Evolutionary conservation across 2,113 vertebrate genomes (phyloP).

Genomic region (Illadopsis cleaveri): DNA sequence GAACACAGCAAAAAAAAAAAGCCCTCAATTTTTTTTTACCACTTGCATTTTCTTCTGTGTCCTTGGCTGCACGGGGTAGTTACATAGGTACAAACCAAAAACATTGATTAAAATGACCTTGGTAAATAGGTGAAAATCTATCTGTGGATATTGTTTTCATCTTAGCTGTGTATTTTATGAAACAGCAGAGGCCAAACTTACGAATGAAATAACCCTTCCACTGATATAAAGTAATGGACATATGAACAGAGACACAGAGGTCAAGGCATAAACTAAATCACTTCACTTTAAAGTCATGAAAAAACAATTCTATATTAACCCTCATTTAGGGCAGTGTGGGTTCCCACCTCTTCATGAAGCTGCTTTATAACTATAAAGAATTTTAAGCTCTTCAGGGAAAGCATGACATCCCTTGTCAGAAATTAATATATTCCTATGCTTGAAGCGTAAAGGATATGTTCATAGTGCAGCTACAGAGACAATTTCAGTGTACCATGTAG

Average conservation of each 20-base stretch:
- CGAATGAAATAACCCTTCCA: neutral
- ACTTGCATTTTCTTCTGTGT: neutral
- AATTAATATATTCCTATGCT: neutral
- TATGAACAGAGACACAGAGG: neutral
- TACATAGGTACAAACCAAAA: neutral
- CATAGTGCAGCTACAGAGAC: neutral
- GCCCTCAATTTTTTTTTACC: neutral
- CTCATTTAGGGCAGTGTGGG: neutral
- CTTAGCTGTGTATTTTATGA: neutral
- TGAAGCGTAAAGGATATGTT: neutral
- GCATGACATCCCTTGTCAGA: neutral
- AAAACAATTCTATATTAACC: neutral
- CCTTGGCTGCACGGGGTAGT: neutral
- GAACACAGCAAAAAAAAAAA: conserved; percentile 20
- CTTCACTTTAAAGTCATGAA: neutral
- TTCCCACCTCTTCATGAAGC: neutral
- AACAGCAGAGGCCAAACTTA: neutral
- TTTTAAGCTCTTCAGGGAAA: neutral
- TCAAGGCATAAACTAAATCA: neutral
- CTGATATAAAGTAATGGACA: neutral
- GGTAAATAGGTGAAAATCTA: neutral
- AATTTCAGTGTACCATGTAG: neutral
- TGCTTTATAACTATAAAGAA: neutral
- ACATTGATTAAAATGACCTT: neutral
- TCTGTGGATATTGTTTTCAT: neutral